These are phyloP conservation scores for Passerculus sandwichensis DNA, from an alignment of 2,797 vertebrate species.

Conservation along the genomic window DNA sequence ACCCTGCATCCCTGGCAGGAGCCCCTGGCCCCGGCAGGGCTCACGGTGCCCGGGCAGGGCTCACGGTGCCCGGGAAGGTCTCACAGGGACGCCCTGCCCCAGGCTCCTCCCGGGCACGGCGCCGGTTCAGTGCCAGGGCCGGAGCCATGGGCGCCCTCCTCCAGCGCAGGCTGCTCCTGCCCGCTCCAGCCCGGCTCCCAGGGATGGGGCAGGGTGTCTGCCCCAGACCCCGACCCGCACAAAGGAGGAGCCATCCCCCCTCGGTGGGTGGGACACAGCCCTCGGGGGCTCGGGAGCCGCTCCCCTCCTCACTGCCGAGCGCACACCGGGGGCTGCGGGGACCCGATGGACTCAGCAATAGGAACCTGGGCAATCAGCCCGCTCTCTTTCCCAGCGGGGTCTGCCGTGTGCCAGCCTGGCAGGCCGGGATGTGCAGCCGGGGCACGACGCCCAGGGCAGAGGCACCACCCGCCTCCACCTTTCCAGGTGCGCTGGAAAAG, in stretches of 20 bases:
- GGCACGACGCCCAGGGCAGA: background rate
- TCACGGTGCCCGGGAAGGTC: background rate
- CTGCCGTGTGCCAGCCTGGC: too few species aligned
- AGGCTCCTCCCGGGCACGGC: background rate
- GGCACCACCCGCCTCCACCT: background rate
- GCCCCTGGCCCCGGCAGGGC: too few species aligned
- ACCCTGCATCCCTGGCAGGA: background rate
- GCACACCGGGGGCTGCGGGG: accelerated
- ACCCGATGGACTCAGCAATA: accelerated
- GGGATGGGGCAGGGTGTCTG: background rate
- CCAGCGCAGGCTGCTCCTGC: too few species aligned
- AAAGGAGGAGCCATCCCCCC: too few species aligned
- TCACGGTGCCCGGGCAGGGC: too few species aligned
- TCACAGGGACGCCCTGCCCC: background rate
- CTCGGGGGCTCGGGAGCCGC: accelerated
- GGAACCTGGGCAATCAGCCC: background rate
- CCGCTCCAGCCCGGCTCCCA: accelerated
- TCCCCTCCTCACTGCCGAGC: background rate
- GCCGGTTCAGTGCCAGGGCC: background rate
- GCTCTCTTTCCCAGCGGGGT: background rate
- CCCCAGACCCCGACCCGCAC: accelerated
- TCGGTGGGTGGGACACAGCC: accelerated
- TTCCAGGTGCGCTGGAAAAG: accelerated
- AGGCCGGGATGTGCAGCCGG: background rate
- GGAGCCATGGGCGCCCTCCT: accelerated